Evolutionary conservation across 2,797 vertebrate species (phyloP), one percentile per base, ranked within the genome.

Genomic region (Rhodeus uyekii): DNA sequence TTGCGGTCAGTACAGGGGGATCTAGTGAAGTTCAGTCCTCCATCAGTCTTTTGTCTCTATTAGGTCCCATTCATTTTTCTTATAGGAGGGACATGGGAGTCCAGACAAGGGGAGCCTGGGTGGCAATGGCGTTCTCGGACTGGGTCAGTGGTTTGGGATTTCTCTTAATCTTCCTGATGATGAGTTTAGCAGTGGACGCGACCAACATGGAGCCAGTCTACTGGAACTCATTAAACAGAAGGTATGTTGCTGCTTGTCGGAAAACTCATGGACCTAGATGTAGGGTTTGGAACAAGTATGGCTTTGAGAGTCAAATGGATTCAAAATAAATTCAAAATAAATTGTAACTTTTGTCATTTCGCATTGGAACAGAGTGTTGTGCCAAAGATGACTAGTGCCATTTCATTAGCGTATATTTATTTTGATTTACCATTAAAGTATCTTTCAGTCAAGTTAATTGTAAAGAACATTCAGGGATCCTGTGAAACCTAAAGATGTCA

Each of bases 171-270:
- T 83, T 89, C 75, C 82, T 90, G 64, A 60, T 89, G 88, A 86
- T 90, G 85, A 68, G 87, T 76, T 69, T 87, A 75, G 81, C 73
- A 48, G 91, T 92, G 58, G 90, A 91, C n/a, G 94, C 93, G 22
- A 88, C 92, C 64, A 95, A 94, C 87, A 86, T 95, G 86, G 95
- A 95, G 64, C 94, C 94, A 60, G 93, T 95, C 80, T 95, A 94
- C 90, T 95, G 95, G 95, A 95, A 95, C 87, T 93, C 94, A 2
- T 90, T 94, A 9, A 95, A 95, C 90, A 94, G 92, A 90, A 94
- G 94, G 95, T 95, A 87, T 86, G 90, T 76, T 81, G 29, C n/a
- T 75, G 61, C 27, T 58, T 27, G 8, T 38, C 39, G 2, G n/a
- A 27, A 73, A 73, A 58, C 24, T 42, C 32, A 29, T 58, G 24